Evolutionary conservation across 2,888 invertebrate genomes (phyloP).

Genomic region (Julus scanicus): DNA sequence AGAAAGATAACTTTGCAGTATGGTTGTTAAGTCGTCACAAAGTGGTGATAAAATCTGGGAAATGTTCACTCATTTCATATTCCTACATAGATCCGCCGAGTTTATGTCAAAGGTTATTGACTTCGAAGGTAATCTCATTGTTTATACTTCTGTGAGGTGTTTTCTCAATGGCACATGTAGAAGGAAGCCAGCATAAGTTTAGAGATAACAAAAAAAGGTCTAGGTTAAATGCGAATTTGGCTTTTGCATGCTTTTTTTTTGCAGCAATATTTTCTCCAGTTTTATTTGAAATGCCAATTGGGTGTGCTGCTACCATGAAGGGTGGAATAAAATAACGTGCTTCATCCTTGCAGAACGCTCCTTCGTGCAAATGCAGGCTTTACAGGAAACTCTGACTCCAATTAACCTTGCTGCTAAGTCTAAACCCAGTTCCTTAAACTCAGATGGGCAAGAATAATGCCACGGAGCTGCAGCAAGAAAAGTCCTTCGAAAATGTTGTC

Average conservation of each 20-base stretch:
- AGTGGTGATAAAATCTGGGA: background rate
- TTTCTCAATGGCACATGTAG: background rate
- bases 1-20: background rate
- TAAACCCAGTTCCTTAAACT: background rate
- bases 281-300: constrained; percentile 37
- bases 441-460: constrained; percentile 50
- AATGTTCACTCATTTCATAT: background rate
- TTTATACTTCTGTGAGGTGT: background rate
- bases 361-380: background rate
- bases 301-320: constrained; percentile 39
- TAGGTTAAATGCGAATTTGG: background rate
- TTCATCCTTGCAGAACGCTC: constrained; percentile 40
- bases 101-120: constrained; percentile 26
- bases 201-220: background rate
- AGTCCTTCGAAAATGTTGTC: constrained; percentile 52
- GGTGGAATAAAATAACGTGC: constrained; percentile 35
- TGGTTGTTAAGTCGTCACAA: background rate
- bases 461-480: constrained; percentile 44
- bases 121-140: background rate
- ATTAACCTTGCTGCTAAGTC: background rate
- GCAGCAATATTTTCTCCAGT: constrained; percentile 7
- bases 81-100: background rate
- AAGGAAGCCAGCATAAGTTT: background rate
- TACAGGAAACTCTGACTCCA: background rate
- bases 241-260: constrained; percentile 37